A percentile compares a stretch with the other conserved stretches of the same genome.
Evolutionary conservation across 2,888 invertebrate genomes (phyloP).

Genomic region (Cryptophagus acutangulus): DNA sequence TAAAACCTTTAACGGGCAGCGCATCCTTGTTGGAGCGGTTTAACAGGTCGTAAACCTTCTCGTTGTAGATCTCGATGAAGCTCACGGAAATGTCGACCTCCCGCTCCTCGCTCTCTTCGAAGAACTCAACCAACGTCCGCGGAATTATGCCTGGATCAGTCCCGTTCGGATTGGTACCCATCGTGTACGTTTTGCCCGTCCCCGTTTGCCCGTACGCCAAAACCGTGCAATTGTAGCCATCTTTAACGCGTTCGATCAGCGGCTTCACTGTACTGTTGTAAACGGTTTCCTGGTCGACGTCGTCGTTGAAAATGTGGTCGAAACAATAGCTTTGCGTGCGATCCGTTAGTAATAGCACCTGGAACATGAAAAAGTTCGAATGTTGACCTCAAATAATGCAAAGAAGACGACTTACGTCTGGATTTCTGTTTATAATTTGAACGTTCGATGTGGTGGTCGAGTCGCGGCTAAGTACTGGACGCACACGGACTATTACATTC

Average conservation of each 20-base stretch:
- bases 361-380: too few relatives aligned
- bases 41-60: conserved; percentile 51
- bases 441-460: too few relatives aligned
- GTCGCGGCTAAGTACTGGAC: too few relatives aligned
- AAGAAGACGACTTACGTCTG: too few relatives aligned
- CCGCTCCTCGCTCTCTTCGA: conserved; percentile 30
- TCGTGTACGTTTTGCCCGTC: conserved; percentile 53
- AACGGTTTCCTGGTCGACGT: conserved; percentile 42
- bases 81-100: conserved; percentile 42
- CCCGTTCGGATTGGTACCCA: conserved; percentile 42
- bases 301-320: conserved; percentile 45
- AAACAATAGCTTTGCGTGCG: conserved; percentile 44
- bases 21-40: conserved; percentile 33
- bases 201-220: conserved; percentile 54
- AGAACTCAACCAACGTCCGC: conserved; percentile 46
- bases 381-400: too few relatives aligned
- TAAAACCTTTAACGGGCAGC: conserved; percentile 39
- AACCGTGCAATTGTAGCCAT: conserved; percentile 50
- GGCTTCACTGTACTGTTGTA: conserved; percentile 46
- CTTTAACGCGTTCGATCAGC: conserved; percentile 43
- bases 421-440: too few relatives aligned
- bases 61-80: conserved; percentile 53
- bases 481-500: too few relatives aligned
- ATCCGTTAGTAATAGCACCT: conserved; percentile 36
- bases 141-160: conserved; percentile 47